Evolutionary conservation across 2,113 vertebrate species (phyloP), one percentile per base, ranked within the genome.

Genomic region (Chlamydotis undulata): DNA sequence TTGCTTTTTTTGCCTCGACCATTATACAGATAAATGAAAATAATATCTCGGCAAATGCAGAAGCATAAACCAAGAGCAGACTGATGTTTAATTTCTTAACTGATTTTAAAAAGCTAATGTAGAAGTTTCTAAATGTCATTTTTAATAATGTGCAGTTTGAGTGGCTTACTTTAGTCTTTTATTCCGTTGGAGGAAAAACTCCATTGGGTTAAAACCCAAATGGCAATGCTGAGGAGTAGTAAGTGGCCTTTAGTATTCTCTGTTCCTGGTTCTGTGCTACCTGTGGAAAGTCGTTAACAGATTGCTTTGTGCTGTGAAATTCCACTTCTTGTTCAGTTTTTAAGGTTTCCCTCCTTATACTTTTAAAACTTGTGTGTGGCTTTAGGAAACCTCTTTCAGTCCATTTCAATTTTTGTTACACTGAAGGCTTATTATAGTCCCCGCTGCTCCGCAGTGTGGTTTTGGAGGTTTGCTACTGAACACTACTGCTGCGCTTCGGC

Each of bases 241-340:
- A 19, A 67, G 69, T 13, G 60, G 12, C 26, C 15, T 39, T 2
- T 5, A 17, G 35, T 24, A 6, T 22, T 55, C 26, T 5, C 41
- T 63, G 47, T 24, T 22, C 5, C 1, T 15, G 41, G 45, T 31
- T 64, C 59, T 35, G n/a, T n/a, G 64, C 73, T 49, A 3, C 59
- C 59, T 50, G 6, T 2, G 14, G 45, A 29, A 5, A 2, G 1
- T 24, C 4, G 2, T 7, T 28, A 19, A 19, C 37, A 12, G 43
- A 7, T 49, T 56, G 21, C 67, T 23, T 1, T 8, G 7, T 16
- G 88, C 52, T 37, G 28, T 33, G 59, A 52, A 45, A 18, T 25
- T 37, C 6, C n/a, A 5, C 47, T 60, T 65, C 43, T 21, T 15
- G 21, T 21, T 39, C 25, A 14, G 1, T 68, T 33, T 39, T 57